Percentiles rank a stretch among this genome's conserved stretches.
Evolutionary conservation across 2,888 invertebrate species (phyloP).

Genomic region (Bugula neritina): DNA sequence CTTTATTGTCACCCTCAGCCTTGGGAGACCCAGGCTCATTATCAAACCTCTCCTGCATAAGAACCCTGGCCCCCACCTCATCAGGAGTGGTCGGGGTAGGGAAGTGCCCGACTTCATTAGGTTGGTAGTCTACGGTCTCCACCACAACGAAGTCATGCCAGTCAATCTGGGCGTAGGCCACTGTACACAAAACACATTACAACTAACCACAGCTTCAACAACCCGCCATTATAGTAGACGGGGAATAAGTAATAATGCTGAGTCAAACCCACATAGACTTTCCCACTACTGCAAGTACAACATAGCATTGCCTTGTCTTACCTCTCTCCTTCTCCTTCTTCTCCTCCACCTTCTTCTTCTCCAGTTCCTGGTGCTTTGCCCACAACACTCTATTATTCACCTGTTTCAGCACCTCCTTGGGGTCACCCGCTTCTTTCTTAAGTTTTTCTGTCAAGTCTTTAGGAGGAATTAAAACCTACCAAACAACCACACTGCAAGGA

Average conservation of each 20-base stretch:
- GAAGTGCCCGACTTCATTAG: slow-evolving; percentile 68
- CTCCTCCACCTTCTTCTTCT: slow-evolving; percentile 87
- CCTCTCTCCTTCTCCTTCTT: slow-evolving; percentile 86
- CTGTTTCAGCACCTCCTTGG: slow-evolving; percentile 66
- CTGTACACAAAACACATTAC: too few relatives aligned
- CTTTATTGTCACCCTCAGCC: slow-evolving; percentile 44
- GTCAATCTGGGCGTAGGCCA: slow-evolving; percentile 88
- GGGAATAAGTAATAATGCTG: too few relatives aligned
- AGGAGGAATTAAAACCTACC: slow-evolving; percentile 75
- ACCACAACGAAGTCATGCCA: slow-evolving; percentile 99
- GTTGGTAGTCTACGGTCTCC: slow-evolving; percentile 97
- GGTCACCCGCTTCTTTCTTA: slow-evolving; percentile 65
- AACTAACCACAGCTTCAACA: too few relatives aligned
- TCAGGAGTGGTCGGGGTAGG: slow-evolving; percentile 95
- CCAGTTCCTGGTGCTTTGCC: slow-evolving; percentile 88
- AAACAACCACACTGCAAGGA: slow-evolving; percentile 21
- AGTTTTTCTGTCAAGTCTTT: slow-evolving; percentile 78
- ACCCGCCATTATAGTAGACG: too few relatives aligned
- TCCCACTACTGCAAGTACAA: too few relatives aligned
- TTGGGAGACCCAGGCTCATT: slow-evolving; percentile 75
- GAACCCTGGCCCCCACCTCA: slow-evolving; percentile 87
- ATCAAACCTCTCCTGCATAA: slow-evolving; percentile 66
- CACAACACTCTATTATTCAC: slow-evolving; percentile 92
- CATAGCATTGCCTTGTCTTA: too few relatives aligned
- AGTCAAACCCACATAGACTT: too few relatives aligned